Conservation (phyloP, 2,113 vertebrate genomes). For the Neodon shergylaensis region DNA sequence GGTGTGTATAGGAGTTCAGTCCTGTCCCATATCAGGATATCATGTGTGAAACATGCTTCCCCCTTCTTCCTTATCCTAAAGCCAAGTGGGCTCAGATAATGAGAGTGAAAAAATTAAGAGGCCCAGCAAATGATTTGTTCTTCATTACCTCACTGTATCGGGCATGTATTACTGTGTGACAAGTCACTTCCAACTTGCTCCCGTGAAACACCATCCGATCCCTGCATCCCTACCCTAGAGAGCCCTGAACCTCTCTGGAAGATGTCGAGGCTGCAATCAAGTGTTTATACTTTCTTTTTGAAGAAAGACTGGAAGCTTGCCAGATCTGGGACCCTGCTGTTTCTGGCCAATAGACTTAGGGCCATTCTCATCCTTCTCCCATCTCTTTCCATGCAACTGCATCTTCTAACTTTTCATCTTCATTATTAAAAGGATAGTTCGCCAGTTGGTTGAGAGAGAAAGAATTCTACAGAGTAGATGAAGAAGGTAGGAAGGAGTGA, state of each 20-base stretch:
- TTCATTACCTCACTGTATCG: background rate
- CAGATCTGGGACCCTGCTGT: background rate
- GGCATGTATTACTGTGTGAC: background rate
- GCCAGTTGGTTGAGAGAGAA: background rate
- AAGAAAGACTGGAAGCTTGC: background rate
- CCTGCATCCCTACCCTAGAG: background rate
- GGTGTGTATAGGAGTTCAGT: background rate
- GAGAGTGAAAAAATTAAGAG: slow-evolving; percentile 31
- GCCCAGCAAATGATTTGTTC: background rate
- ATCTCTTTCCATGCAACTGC: fast-evolving
- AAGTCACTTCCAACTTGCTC: background rate
- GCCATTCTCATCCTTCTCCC: too few relatives aligned
- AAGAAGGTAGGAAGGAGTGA: background rate
- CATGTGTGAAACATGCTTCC: background rate
- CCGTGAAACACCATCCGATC: background rate
- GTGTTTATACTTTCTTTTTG: background rate
- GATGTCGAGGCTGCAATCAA: background rate
- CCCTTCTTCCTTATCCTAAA: background rate
- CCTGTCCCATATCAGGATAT: background rate
- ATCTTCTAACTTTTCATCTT: background rate
- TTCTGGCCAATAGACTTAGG: background rate
- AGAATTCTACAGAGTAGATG: background rate
- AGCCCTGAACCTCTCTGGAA: background rate
- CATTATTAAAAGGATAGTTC: background rate
- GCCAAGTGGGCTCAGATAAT: background rate